Evolutionary conservation across 1,140 invertebrate genomes (phyloP), one percentile per base, ranked within the genome.

Genomic region (Eupristina koningsbergeri): DNA sequence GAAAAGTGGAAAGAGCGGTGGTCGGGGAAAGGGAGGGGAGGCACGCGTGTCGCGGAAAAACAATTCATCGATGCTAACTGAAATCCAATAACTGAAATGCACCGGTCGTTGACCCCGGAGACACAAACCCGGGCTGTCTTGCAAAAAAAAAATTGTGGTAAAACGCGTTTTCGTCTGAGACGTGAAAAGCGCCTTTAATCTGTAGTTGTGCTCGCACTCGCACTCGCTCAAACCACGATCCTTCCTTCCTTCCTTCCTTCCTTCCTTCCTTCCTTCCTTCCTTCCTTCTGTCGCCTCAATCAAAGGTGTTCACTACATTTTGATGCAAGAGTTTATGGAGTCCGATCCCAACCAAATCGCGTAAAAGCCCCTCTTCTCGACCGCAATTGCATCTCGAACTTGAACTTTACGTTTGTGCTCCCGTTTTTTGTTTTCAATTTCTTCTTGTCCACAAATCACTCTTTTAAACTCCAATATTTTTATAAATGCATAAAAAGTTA

Each of bases 141-240:
- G 69, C 79, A 80, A 71, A 80, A 80, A 71, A 80, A 80, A 80
- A 73, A 34, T 71, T 50, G 63, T 73, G 74, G 50, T 47, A 75
- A 75, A 76, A 76, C 34, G 63, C 7, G 29, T 64, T 64, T 19
- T 64, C 34, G 13, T 34, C 1, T 15, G 15, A 15, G 34, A 3
- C 26, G n/a, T 11, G 17, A 64, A 64, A 34, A 58, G 13, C 53
- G 53, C 3, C 26, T n/a, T n/a, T n/a, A n/a, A 22, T 58, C 5
- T 9, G 41, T 11, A 7, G 6, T 45, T 11, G 5, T 11, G 5
- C 41, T 45, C 5, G 22, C 26, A 26, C 26, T 58, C 7, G 1
- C 22, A 22, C 67, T 41, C 36, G 67, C 34, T 36, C 26, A 29
- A 6, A 29, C 41, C 34, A 41, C 26, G 26, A 41, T 71, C 41